A percentile compares a stretch with the other conserved stretches of the same genome.
These are phyloP conservation scores for Leucophora obtusa DNA, from an alignment of 2,888 invertebrate genomes.

Conservation along the genomic window DNA sequence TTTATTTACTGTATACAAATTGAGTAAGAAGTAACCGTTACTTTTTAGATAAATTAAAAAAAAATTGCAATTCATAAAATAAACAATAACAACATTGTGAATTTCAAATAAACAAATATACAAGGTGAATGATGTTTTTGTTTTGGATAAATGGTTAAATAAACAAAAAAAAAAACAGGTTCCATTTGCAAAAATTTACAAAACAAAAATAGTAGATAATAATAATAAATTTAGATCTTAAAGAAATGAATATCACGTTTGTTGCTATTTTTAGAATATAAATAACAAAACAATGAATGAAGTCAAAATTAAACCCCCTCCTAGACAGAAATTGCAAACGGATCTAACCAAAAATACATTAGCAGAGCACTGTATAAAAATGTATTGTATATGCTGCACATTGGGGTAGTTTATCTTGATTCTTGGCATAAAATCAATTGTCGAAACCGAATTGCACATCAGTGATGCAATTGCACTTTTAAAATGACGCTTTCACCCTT, in stretches of 20 bases:
- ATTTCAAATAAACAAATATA: neutral
- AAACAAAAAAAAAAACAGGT: neutral
- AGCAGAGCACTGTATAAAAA: too few species aligned
- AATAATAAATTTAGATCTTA: conserved; percentile 1
- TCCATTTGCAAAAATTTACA: neutral
- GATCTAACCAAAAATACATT: too few species aligned
- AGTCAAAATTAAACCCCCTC: neutral
- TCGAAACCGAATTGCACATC: too few species aligned
- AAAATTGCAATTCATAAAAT: conserved; percentile 14
- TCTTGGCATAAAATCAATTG: too few species aligned
- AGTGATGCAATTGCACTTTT: too few species aligned
- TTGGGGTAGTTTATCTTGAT: too few species aligned
- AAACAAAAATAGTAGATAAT: neutral
- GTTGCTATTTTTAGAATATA: conserved; percentile 7
- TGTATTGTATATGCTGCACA: too few species aligned
- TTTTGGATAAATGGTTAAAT: neutral
- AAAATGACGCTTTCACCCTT: too few species aligned
- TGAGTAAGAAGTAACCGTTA: conserved; percentile 19
- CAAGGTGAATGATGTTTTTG: conserved; percentile 14
- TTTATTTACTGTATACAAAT: neutral
- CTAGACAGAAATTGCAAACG: too few species aligned
- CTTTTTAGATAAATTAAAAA: conserved; percentile 6
- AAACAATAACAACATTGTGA: conserved; percentile 3
- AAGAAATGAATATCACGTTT: conserved; percentile 12
- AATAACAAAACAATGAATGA: neutral